Percentiles rank a stretch among this genome's conserved stretches.
Evolutionary conservation across 2,888 invertebrate species (phyloP).

Genomic region (Amitus sp.): DNA sequence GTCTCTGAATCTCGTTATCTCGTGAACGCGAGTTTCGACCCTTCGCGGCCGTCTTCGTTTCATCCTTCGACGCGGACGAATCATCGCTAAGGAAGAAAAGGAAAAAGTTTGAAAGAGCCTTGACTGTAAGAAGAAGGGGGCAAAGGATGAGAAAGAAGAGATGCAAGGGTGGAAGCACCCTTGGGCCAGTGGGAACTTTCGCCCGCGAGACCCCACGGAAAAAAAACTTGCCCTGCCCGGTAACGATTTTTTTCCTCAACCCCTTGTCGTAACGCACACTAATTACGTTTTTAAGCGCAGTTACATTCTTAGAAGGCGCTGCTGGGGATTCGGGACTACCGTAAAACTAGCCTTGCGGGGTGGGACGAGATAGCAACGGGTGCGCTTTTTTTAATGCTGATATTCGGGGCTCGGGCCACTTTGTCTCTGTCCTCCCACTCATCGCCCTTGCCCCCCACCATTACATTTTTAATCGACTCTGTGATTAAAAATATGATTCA

Average conservation of each 20-base stretch:
- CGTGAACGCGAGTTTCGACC: slow-evolving; percentile 24
- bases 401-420: slow-evolving; percentile 24
- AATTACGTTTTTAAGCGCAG: slow-evolving; percentile 65
- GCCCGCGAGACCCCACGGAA: slow-evolving; percentile 40
- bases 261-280: slow-evolving; percentile 59
- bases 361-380: slow-evolving; percentile 31
- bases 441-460: too few species aligned
- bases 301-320: slow-evolving; percentile 54
- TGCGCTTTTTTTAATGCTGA: slow-evolving; percentile 29
- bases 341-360: slow-evolving; percentile 31
- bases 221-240: slow-evolving; percentile 54
- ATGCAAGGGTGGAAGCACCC: slow-evolving; percentile 49
- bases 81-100: too few species aligned
- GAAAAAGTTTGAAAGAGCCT: neutral
- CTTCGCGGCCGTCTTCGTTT: slow-evolving; percentile 26
- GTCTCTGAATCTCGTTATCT: slow-evolving; percentile 29
- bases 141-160: slow-evolving; percentile 31
- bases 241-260: slow-evolving; percentile 56
- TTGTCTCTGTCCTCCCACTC: slow-evolving; percentile 27
- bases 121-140: slow-evolving; percentile 9
- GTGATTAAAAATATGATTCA: too few species aligned
- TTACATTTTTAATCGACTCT: too few species aligned
- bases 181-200: slow-evolving; percentile 43
- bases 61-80: too few species aligned
- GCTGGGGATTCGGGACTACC: slow-evolving; percentile 26